Evolutionary conservation across 2,888 invertebrate species (phyloP).

Genomic region (Merodon equestris): DNA sequence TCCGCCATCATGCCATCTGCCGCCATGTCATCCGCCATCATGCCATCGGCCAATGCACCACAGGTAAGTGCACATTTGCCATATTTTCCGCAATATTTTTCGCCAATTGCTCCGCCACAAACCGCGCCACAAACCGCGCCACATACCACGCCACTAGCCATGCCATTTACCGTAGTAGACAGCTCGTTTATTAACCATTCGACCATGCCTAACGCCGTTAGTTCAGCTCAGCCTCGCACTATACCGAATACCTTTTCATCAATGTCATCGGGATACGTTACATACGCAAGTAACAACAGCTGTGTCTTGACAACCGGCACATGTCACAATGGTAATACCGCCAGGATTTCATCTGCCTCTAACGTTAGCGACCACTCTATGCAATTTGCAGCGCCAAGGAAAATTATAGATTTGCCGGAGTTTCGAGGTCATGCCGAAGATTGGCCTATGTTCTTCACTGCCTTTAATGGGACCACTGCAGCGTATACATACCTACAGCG

Average conservation of each 20-base stretch:
- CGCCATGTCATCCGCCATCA: no score
- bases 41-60: neutral
- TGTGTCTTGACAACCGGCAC: neutral
- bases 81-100: no score
- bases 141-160: no score
- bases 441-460: constrained; percentile 22
- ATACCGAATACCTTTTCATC: neutral
- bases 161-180: no score
- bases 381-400: constrained; percentile 10
- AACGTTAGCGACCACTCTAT: neutral
- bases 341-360: neutral
- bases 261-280: constrained; percentile 6
- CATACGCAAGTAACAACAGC: constrained; percentile 2
- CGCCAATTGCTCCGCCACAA: no score
- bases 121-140: no score
- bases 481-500: constrained; percentile 21
- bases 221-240: no score
- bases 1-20: no score
- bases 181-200: no score
- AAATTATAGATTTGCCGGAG: constrained; percentile 23
- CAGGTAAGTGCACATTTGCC: no score
- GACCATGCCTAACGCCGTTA: no score
- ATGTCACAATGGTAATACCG: neutral
- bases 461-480: constrained; percentile 8
- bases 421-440: constrained; percentile 11